These are phyloP conservation scores for Chiloscyllium punctatum DNA, from an alignment of 2,797 vertebrate species.

Conservation along the genomic window DNA sequence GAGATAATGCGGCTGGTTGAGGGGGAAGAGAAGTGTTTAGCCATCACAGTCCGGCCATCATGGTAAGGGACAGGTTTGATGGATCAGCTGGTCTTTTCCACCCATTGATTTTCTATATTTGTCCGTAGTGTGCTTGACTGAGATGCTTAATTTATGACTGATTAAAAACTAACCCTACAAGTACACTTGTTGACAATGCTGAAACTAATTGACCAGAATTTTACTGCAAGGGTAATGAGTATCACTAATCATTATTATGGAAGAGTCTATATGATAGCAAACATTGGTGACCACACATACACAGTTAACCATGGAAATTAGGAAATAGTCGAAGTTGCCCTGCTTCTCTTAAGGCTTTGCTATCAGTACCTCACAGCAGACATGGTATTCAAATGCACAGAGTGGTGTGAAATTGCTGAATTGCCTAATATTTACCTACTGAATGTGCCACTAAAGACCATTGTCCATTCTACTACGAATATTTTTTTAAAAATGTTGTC, in stretches of 20 bases:
- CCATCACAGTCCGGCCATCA: no score
- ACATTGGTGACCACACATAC: neutral
- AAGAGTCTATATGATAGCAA: neutral
- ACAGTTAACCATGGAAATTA: neutral
- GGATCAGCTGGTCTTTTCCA: neutral
- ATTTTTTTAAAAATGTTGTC: no score
- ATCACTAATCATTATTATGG: neutral
- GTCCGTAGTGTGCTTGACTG: no score
- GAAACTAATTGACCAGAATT: neutral
- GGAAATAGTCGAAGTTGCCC: neutral
- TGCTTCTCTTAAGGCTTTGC: neutral
- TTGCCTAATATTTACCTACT: no score
- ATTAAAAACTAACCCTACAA: neutral
- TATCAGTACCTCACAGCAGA: neutral
- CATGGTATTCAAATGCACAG: neutral
- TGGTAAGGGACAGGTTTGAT: neutral
- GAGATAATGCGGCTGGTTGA: no score
- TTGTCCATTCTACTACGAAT: no score
- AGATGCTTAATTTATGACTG: neutral
- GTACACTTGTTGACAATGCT: neutral
- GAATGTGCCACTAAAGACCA: no score
- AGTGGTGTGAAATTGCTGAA: neutral
- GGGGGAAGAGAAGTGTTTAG: no score
- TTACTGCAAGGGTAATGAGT: neutral
- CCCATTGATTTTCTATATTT: no score